Conservation (phyloP, 1,140 invertebrate species). For the Samia ricini region DNA sequence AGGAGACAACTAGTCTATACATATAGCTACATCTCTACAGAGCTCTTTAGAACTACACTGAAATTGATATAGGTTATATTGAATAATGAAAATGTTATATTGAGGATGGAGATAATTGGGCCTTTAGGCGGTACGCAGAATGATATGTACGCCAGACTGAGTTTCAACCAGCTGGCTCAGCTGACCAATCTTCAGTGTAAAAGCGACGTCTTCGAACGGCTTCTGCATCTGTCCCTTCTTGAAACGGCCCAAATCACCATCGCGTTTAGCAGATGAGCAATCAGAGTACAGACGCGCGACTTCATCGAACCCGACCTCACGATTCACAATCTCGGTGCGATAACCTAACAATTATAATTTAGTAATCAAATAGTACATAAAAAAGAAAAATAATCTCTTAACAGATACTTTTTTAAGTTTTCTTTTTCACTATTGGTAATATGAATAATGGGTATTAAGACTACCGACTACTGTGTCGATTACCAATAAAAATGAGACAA, state of each 20-base stretch:
- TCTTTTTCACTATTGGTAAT: neutral
- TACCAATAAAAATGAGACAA: too few species aligned
- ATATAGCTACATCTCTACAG: neutral
- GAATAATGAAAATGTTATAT: neutral
- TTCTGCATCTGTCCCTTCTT: constrained; percentile 95
- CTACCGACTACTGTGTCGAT: too few species aligned
- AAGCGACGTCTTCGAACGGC: constrained; percentile 97
- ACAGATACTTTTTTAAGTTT: neutral
- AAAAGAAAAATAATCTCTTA: neutral
- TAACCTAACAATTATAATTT: constrained; percentile 8
- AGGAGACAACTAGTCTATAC: too few species aligned
- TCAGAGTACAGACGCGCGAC: constrained; percentile 95
- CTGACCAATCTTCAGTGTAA: constrained; percentile 94
- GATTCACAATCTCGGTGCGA: constrained; percentile 83
- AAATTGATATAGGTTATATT: neutral
- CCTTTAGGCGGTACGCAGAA: constrained; percentile 85
- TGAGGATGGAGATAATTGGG: neutral
- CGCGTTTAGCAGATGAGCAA: constrained; percentile 96
- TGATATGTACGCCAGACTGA: constrained; percentile 97
- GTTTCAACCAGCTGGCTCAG: constrained; percentile 95
- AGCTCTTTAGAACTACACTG: neutral
- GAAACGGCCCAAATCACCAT: constrained; percentile 97
- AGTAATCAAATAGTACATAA: neutral
- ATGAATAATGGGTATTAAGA: too few species aligned
- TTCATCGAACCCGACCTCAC: constrained; percentile 90